Base-by-base conservation (phyloP, 92 coral and sea anemone genomes). In the Phenganax stokvisi region DNA sequence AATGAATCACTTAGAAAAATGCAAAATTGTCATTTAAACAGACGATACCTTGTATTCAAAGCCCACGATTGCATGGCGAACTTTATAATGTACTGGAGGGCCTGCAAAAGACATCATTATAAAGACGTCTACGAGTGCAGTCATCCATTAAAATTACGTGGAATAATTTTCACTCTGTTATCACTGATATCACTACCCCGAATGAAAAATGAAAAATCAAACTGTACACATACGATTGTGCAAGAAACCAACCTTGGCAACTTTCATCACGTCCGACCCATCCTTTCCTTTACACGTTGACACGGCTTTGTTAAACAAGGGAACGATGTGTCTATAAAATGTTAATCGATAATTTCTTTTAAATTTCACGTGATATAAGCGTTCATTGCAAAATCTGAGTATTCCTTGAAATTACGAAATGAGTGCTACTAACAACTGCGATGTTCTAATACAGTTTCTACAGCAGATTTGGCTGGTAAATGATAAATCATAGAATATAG, bases 21-120 rank as follows among this genome's bases (percentile, higher is more conserved):
- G 12, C 53, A 51, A 52, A 3, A 44, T 6, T 71, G 56, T 37
- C 9, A 20, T 10, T 25, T 76, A 9, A 37, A 30, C 25, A 59
- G 20, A 64, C 70, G 31, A 63, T 81, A 91, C 97, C 92, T 93
- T 63, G 87, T 75, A 82, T 84, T 85, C 80, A 96, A 72, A 74
- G 89, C 87, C 89, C 97, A 92, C 77, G 99, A 96, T 76, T 96
- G 99, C 82, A 96, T 89, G 61, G 92, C 89, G 62, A 96, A 92
- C 83, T 89, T 92, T 87, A 96, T 88, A 63, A 92, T 85, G 78
- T 84, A 92, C 71, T 89, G 91, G 78, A 96, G 80, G 1, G 99
- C 93, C 99, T 96, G 80, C 10, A 81, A 85, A 61, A 81, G 20
- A 60, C 52, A 69, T 37, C 47, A 37, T 37, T 37, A 37, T 37